Base-by-base conservation (phyloP, 2,888 invertebrate genomes). In the Tipula unca region DNA sequence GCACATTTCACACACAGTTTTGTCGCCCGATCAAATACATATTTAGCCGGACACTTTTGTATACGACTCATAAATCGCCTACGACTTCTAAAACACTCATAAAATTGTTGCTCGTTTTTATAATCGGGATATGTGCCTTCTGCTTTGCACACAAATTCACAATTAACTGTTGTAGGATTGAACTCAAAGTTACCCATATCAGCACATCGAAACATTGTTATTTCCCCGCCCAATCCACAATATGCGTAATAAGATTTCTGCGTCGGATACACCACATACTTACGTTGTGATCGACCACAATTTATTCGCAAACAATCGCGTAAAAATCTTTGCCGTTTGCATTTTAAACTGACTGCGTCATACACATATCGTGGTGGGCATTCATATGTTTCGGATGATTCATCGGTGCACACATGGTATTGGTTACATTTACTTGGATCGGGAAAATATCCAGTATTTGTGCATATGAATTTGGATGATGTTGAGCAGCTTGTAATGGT, bases 351-450 rank as follows among this genome's bases (percentile, higher is more conserved):
- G 1, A 54, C 48, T 13, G 87, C 85, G 25, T 86, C 82, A 42
- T 87, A 87, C 10, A 86, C 85, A 29, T 85, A 86, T 17, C 85
- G 82, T 42, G 84, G 54, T 13, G 86, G 85, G 25, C 87, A 86
- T 82, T 85, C 84, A 39, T 86, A 87, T 85, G 85, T 85, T 14
- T 83, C 69, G 13, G 86, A 84, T 10, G 14, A 42, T 8, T 86
- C 86, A 36, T 82, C 85, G 17, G 85, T 54, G 48, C 87, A 87
- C 35, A 87, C 69, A 82, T 83, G 86, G 42, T 86, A 87, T 83
- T 86, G 86, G 17, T 85, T 82, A 32, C 87, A 87, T 39, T 87
- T 85, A 29, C 69, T 25, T 36, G 86, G 86, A 86, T 86, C 85
- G 17, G 48, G 48, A 17, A 48, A 48, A 17, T 48, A 48, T 6